Evolutionary conservation across 2,797 vertebrate species (phyloP).

Genomic region (Gallinago solitaria): DNA sequence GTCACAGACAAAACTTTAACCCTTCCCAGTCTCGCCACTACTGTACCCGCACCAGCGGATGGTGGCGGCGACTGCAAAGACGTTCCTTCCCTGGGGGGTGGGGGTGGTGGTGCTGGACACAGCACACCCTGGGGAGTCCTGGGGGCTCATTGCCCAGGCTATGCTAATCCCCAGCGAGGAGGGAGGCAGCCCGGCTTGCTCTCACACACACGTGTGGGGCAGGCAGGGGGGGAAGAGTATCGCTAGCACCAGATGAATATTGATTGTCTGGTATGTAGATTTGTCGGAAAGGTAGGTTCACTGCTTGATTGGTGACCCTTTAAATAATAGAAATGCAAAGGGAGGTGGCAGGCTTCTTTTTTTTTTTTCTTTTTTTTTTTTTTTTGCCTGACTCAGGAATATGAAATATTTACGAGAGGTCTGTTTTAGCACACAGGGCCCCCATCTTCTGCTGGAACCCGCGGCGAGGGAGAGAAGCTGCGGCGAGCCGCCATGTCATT

Average conservation of each 20-base stretch:
- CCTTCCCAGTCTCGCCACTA: conserved; percentile 67
- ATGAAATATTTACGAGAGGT: not conserved
- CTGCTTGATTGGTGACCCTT: conserved; percentile 52
- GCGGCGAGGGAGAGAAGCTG: accelerated
- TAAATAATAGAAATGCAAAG: conserved; percentile 28
- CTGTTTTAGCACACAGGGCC: not conserved
- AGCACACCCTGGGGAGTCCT: not conserved
- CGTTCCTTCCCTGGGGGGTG: not conserved
- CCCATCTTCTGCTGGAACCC: not conserved
- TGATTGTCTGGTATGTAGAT: conserved; percentile 33
- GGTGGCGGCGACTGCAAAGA: not conserved
- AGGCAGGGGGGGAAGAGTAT: not conserved
- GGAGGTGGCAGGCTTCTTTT: not conserved
- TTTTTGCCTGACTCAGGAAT: conserved; percentile 16
- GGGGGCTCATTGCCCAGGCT: not conserved
- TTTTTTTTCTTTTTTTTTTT: not conserved
- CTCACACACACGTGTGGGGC: not conserved
- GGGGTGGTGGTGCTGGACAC: not conserved
- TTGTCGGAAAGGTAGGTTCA: conserved; percentile 49
- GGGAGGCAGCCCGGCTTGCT: not conserved
- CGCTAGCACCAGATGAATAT: conserved; percentile 22
- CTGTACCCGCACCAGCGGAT: not conserved
- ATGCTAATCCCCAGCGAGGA: not conserved
- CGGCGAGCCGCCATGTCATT: not conserved
- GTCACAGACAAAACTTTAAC: conserved; percentile 87